Evolutionary conservation across 2,888 invertebrate genomes (phyloP).

Genomic region (Erannis defoliaria): DNA sequence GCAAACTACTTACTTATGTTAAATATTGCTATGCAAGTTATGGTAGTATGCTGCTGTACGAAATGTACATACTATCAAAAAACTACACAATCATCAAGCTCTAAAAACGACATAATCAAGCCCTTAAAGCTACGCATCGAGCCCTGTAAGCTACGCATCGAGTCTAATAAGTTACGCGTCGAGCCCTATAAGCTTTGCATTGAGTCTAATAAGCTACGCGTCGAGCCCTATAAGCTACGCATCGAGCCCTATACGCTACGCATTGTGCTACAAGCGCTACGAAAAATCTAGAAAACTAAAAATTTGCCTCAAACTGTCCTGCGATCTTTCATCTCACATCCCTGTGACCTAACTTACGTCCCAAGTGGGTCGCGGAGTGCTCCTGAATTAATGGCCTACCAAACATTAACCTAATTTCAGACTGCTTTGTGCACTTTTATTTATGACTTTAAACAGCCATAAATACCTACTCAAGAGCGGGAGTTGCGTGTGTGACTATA

Average conservation of each 20-base stretch:
- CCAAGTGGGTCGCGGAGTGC: constrained; percentile 58
- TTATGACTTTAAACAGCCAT: constrained; percentile 28
- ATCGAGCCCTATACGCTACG: neutral
- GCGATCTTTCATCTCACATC: constrained; percentile 43
- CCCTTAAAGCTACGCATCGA: neutral
- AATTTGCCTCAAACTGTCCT: neutral
- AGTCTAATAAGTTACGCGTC: neutral
- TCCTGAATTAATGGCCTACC: constrained; percentile 65
- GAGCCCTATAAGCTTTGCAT: neutral
- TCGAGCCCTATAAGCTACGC: neutral
- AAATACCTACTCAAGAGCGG: too few species aligned
- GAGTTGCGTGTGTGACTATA: too few species aligned
- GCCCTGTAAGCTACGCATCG: neutral
- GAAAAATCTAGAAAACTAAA: neutral
- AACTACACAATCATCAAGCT: too few species aligned
- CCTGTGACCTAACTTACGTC: constrained; percentile 59
- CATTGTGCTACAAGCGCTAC: neutral
- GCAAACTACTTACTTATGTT: too few species aligned
- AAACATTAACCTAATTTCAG: constrained; percentile 77
- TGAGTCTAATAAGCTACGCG: neutral
- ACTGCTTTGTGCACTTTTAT: constrained; percentile 41
- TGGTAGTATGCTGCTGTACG: too few species aligned
- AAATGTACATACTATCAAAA: too few species aligned
- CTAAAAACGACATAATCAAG: too few species aligned
- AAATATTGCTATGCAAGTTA: too few species aligned